These are phyloP conservation scores for Hylaeus volcanicus DNA, from an alignment of 1,140 invertebrate species.

Conservation along the genomic window DNA sequence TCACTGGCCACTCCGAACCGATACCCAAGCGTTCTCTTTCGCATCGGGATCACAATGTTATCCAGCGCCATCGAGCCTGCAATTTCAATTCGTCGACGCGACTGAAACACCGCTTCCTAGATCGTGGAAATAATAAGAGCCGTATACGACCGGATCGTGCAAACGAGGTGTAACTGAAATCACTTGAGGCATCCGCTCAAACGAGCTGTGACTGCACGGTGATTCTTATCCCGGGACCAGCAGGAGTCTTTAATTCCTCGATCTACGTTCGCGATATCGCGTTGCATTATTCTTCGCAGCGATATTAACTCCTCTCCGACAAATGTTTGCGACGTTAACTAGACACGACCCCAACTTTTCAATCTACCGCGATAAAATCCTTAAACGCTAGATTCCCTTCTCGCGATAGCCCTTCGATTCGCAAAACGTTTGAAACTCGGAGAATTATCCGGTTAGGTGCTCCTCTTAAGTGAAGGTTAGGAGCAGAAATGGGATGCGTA, in stretches of 20 bases:
- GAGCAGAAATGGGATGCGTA: too few species aligned
- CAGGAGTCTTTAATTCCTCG: slow-evolving; percentile 52
- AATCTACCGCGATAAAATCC: too few species aligned
- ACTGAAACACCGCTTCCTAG: slow-evolving; percentile 75
- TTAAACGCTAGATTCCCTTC: too few species aligned
- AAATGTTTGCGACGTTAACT: not conserved
- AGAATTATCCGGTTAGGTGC: too few species aligned
- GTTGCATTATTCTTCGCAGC: slow-evolving; percentile 13
- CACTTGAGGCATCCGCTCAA: slow-evolving; percentile 68
- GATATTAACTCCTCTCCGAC: slow-evolving; percentile 24
- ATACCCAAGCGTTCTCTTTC: slow-evolving; percentile 23
- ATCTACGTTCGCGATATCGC: slow-evolving; percentile 48
- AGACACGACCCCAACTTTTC: not conserved
- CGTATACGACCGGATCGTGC: slow-evolving; percentile 60
- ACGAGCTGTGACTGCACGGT: slow-evolving; percentile 65
- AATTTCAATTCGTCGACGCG: slow-evolving; percentile 64
- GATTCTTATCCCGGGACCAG: slow-evolving; percentile 58
- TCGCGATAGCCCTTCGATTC: too few species aligned
- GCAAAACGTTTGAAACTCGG: too few species aligned
- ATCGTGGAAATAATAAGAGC: slow-evolving; percentile 69
- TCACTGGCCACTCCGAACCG: not conserved
- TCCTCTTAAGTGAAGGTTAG: too few species aligned
- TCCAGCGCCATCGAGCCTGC: slow-evolving; percentile 62
- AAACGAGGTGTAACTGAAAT: slow-evolving; percentile 75
- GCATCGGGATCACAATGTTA: slow-evolving; percentile 66